A percentile compares a stretch with the other conserved stretches of the same genome.
Evolutionary conservation across 2,113 vertebrate species (phyloP).

Genomic region (Mirza zaza): DNA sequence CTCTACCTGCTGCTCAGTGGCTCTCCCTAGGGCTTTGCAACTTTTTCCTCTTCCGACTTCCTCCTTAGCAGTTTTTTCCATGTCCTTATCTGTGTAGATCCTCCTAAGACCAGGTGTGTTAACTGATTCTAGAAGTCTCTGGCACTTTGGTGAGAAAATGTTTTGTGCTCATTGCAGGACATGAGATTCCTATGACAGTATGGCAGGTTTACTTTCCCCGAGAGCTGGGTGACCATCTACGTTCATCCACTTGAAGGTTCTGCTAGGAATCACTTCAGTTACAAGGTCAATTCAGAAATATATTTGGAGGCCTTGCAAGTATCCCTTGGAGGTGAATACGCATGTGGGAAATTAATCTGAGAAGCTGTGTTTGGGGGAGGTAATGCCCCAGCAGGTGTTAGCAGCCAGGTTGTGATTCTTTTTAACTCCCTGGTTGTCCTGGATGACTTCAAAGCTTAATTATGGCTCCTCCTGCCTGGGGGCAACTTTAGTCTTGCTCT

Average conservation of each 20-base stretch:
- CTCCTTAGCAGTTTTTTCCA: neutral
- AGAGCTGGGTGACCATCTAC: neutral
- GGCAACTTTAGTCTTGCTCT: constrained; percentile 61
- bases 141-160: constrained; percentile 25
- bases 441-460: constrained; percentile 59
- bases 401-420: neutral
- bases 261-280: constrained; percentile 60
- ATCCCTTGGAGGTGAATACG: constrained; percentile 54
- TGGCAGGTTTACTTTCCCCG: constrained; percentile 20
- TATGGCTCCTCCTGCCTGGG: constrained; percentile 33
- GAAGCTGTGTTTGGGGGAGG: constrained; percentile 55
- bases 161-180: constrained; percentile 43
- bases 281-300: constrained; percentile 53
- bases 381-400: neutral
- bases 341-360: constrained; percentile 57
- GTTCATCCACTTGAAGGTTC: constrained; percentile 46
- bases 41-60: neutral
- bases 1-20: neutral
- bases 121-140: constrained; percentile 55
- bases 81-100: neutral
- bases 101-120: neutral
- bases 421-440: neutral
- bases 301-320: constrained; percentile 57
- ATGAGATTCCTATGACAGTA: constrained; percentile 29
- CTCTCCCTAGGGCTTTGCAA: accelerated